Evolutionary conservation across 2,797 vertebrate species (phyloP), one percentile per base, ranked within the genome.

Genomic region (Neosalanx taihuensis): DNA sequence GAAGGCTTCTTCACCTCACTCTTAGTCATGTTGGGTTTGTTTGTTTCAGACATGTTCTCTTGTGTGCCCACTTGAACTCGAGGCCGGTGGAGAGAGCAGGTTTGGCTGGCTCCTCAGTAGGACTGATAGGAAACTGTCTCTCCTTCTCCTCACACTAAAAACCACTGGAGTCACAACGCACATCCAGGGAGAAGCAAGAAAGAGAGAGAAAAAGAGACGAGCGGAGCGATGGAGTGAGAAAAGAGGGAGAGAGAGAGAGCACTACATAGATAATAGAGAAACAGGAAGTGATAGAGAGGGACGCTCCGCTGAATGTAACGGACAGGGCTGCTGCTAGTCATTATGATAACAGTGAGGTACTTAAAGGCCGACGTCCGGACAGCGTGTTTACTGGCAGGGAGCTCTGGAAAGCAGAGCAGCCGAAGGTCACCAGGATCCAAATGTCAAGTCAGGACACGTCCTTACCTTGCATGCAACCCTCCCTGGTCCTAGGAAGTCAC

Each of bases 311-410:
- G 80, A 84, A 85, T 84, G 84, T 84, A 80, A 74, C 69, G 87
- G 87, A 83, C 51, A 61, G 79, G 62, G 79, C 72, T 72, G 77
- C 70, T 89, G 84, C 85, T 89, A 89, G 88, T 91, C 84, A 90
- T 91, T 91, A 92, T 87, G 83, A 85, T 89, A 89, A 90, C 83
- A 75, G 85, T 57, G 80, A 81, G 76, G 76, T 84, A 86, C 81
- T 87, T 86, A 85, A 81, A 88, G 82, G 82, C 88, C 89, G 89
- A 87, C 82, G 81, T 89, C 81, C 74, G 79, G 87, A 89, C 85
- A 86, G 88, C 90, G 85, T 80, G 83, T 75, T 75, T 89, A 90
- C 61, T 86, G 90, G 84, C 74, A 79, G 79, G 76, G 75, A 79
- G 79, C 65, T n/a, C n/a, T 56, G 17, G 17, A 56, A 56, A n/a